Evolutionary conservation across 2,888 invertebrate genomes (phyloP), one percentile per base, ranked within the genome.

Genomic region (Onchidella celtica): DNA sequence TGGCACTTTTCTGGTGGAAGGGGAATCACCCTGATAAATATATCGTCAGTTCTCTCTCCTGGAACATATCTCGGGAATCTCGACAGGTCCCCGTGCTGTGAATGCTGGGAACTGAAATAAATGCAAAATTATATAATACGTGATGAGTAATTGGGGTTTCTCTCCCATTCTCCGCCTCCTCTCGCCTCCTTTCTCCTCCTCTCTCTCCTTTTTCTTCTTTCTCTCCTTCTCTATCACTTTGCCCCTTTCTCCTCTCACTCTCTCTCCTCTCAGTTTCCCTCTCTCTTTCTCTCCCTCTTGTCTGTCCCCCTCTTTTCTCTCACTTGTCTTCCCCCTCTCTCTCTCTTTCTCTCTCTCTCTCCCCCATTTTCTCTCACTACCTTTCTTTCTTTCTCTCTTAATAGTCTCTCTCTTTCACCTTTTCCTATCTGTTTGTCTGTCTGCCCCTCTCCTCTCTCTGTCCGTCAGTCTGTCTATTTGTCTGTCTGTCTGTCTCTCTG

Each of bases 311-410:
- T 55, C 1, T 17, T 21, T 55, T 21, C 21, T 1, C 55, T 55
- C 55, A 21, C 55, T 55, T 17, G 21, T 21, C 21, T 17, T 66
- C 17, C 29, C 32, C 29, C 29, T 29, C 66, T 66, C 29, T 29
- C 66, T 66, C 11, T 69, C 69, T 57, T 27, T 72, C 57, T 57
- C 29, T 72, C 57, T 57, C 17, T 72, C 72, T 57, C 17, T 72
- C 57, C 29, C 29, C 57, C 55, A 29, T 27, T 72, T 27, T 47
- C 27, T 72, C 40, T 47, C 14, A 47, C 47, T 47, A 17, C 47
- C 72, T 47, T 24, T 72, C 72, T 36, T 17, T 68, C 68, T 36
- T 2, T 68, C 68, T 36, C 2, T 68, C 68, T 21, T 2, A 36
- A 34, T 47, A 9, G 6, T 17, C 29, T 3, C 57, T 57, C 32